phyloP scores from a whole-genome alignment of 2,888 invertebrate genomes.

The Globia sparganii region DNA sequence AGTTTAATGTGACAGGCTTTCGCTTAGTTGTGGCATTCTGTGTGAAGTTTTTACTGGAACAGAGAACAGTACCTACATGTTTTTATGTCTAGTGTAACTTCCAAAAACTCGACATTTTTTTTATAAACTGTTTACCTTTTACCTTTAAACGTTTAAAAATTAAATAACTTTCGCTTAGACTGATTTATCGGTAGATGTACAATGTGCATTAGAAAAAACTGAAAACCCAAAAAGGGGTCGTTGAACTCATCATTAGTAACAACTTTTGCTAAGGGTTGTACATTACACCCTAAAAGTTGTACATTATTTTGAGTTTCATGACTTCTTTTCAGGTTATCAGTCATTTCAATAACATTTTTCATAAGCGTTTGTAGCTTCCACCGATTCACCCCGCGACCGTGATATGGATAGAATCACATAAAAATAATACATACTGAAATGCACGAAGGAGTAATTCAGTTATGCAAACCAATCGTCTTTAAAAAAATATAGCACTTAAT shows the following conservation, averaged over 20 bases:
- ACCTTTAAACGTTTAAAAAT: background rate
- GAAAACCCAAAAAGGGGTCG: too few species aligned
- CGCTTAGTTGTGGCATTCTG: slow-evolving; percentile 4
- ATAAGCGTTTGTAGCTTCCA: background rate
- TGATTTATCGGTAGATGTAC: background rate
- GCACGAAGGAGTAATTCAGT: too few species aligned
- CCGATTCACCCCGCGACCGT: too few species aligned
- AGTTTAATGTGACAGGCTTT: slow-evolving; percentile 20
- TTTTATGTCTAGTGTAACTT: background rate
- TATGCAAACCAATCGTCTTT: too few species aligned
- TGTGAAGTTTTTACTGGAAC: slow-evolving; percentile 8
- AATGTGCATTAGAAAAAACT: background rate
- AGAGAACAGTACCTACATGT: background rate
- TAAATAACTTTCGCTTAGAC: background rate
- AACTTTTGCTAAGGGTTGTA: background rate
- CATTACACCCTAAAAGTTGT: background rate
- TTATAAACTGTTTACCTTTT: background rate
- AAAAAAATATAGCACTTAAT: too few species aligned
- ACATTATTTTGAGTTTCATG: background rate
- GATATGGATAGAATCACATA: too few species aligned
- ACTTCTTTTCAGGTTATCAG: background rate
- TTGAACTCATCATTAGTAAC: background rate
- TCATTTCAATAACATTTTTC: background rate
- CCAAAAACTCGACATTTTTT: too few species aligned
- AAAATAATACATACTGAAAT: too few species aligned